Base-by-base conservation (phyloP, 1,140 invertebrate species). In the Drosophila pseudoobscura region DNA sequence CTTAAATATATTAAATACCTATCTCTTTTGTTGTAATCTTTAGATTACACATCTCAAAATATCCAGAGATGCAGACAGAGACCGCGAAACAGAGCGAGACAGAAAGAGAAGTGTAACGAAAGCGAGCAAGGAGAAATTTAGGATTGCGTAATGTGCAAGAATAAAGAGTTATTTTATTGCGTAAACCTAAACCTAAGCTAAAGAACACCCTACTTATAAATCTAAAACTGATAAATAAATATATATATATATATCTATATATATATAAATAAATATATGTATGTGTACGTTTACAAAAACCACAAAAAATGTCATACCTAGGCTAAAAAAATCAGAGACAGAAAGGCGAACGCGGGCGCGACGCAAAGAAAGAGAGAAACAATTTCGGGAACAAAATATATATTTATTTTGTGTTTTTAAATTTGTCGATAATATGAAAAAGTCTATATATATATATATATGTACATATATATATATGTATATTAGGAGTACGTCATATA, bases 331-430 rank as follows among this genome's bases (percentile, higher is more conserved):
- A 80, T 74, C 66, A 58, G 80, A 84, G 69, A 77, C 5, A 55
- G 54, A 63, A 54, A 66, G 31, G 49, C 41, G 39, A 65, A 20
- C 31, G 65, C 31, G 46, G 45, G 46, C 22, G 55, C 49, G 53
- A 11, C 17, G 9, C n/a, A 41, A 24, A 24, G 31, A 45, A 39
- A 72, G 49, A 54, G 57, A 44, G 77, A 57, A 58, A 78, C 82
- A 85, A 85, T 82, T 85, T 85, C 74, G 82, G 82, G 82, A 85
- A 85, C 82, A 85, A 85, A 85, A 82, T 77, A 76, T 80, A 56
- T 83, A 83, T 85, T 85, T 85, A 78, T 87, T 87, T 77, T 85
- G 76, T 83, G 80, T 78, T 83, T 87, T 79, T 56, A 71, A 79
- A 78, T 65, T 72, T 75, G 75, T 78, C 73, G 58, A 77, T 77